A percentile compares a stretch with the other conserved stretches of the same genome.
Conservation (phyloP, 1,140 invertebrate genomes). For the Sitobion miscanthi region DNA sequence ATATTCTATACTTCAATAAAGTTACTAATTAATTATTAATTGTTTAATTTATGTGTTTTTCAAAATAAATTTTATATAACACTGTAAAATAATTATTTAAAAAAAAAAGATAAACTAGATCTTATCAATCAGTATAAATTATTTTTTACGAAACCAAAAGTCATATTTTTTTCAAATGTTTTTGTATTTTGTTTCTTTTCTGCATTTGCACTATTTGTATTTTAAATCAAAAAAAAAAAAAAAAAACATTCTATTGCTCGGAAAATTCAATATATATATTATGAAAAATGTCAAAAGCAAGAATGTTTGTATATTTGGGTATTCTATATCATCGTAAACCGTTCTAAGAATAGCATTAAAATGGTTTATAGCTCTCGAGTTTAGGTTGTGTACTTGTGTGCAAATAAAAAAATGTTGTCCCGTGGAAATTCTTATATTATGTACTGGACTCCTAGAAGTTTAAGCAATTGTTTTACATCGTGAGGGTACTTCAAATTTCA, state of each 20-base stretch:
- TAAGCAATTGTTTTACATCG: not conserved
- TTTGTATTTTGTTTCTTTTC: not conserved
- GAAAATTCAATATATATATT: not conserved
- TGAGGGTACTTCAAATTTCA: not conserved
- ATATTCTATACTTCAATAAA: not conserved
- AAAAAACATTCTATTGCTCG: not conserved
- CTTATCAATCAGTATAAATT: not conserved
- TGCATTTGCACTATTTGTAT: not conserved
- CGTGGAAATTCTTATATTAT: not conserved
- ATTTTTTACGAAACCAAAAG: not conserved
- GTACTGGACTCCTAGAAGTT: not conserved
- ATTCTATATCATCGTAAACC: not conserved
- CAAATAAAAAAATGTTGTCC: not conserved
- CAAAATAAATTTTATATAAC: not conserved
- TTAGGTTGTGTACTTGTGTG: not conserved
- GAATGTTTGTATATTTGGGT: constrained; percentile 24
- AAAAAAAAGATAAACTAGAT: not conserved
- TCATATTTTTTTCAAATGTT: not conserved
- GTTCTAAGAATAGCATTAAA: constrained; percentile 5
- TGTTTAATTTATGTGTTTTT: not conserved
- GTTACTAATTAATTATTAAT: too few species aligned
- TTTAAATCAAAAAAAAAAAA: not conserved
- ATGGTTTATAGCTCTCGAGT: not conserved
- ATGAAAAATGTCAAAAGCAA: not conserved
- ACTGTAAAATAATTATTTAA: not conserved